Percentiles rank a stretch among this genome's conserved stretches.
Conservation (phyloP, 2,113 vertebrate species). For the Tinamus guttatus region DNA sequence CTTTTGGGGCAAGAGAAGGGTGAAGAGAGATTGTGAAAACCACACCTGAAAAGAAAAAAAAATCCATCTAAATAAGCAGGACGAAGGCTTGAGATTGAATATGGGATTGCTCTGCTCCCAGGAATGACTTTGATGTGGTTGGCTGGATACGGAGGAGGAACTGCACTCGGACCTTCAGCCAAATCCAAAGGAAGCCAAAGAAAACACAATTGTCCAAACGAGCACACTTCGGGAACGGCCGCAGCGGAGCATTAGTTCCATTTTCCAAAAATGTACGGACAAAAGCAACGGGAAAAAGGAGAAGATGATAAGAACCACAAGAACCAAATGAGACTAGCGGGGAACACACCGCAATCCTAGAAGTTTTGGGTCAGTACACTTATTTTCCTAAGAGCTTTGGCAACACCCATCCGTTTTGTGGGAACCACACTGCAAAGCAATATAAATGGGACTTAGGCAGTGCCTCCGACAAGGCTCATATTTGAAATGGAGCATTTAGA, state of each 20-base stretch:
- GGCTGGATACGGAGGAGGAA: not conserved
- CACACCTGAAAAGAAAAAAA: not conserved
- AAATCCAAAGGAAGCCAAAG: not conserved
- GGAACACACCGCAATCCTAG: not conserved
- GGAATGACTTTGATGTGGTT: not conserved
- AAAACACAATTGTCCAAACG: not conserved
- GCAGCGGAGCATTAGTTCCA: not conserved
- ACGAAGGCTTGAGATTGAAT: not conserved
- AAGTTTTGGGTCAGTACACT: not conserved
- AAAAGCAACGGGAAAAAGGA: not conserved
- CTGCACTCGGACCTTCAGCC: not conserved
- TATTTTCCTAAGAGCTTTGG: not conserved
- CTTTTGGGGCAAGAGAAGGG: not conserved
- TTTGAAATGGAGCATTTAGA: not conserved
- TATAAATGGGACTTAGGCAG: not conserved
- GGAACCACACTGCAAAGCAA: not conserved
- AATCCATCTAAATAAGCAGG: not conserved
- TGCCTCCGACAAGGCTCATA: not conserved
- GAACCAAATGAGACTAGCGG: not conserved
- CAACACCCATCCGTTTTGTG: not conserved
- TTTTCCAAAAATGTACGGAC: not conserved
- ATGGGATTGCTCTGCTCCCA: not conserved
- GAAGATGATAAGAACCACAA: not conserved
- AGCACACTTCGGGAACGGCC: not conserved
- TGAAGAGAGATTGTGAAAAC: not conserved